phyloP scores from a whole-genome alignment of 2,888 invertebrate species.

The Crocallis elinguaria region DNA sequence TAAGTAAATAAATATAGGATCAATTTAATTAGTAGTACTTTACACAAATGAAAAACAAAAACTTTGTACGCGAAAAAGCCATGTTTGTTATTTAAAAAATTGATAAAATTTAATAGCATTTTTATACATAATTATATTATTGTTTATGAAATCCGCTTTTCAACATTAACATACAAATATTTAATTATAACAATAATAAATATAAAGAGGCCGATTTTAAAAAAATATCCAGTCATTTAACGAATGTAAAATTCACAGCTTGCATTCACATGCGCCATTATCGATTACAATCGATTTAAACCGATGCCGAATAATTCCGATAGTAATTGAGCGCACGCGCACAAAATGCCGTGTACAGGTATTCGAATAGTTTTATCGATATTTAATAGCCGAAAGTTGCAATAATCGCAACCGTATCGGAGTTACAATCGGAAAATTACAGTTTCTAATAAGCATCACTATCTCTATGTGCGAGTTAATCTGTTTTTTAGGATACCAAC shows the following conservation, averaged over 20 bases:
- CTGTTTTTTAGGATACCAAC: slow-evolving; percentile 4
- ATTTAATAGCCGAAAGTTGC: slow-evolving; percentile 68
- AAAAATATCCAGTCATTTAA: slow-evolving; percentile 27
- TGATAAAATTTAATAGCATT: too few relatives aligned
- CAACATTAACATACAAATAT: not conserved
- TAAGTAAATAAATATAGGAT: too few relatives aligned
- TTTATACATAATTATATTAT: too few relatives aligned
- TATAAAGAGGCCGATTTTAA: too few relatives aligned
- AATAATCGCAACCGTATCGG: slow-evolving; percentile 61
- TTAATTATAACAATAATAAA: slow-evolving; percentile 5
- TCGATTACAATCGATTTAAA: slow-evolving; percentile 73
- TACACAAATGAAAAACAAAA: too few relatives aligned
- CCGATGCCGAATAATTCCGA: slow-evolving; percentile 56
- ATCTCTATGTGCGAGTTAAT: slow-evolving; percentile 14
- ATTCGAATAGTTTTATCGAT: slow-evolving; percentile 45
- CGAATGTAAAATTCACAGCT: slow-evolving; percentile 63
- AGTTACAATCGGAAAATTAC: slow-evolving; percentile 44
- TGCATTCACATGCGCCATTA: slow-evolving; percentile 67
- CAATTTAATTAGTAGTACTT: too few relatives aligned
- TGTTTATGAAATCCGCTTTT: not conserved
- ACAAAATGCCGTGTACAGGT: slow-evolving; percentile 35
- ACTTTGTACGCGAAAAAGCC: too few relatives aligned
- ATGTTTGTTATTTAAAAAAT: too few relatives aligned
- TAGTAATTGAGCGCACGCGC: slow-evolving; percentile 76
- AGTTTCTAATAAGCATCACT: slow-evolving; percentile 31